Conservation (phyloP, 30 jellyfish, hydroid and myxozoan species). For the Sanderia malayensis region DNA sequence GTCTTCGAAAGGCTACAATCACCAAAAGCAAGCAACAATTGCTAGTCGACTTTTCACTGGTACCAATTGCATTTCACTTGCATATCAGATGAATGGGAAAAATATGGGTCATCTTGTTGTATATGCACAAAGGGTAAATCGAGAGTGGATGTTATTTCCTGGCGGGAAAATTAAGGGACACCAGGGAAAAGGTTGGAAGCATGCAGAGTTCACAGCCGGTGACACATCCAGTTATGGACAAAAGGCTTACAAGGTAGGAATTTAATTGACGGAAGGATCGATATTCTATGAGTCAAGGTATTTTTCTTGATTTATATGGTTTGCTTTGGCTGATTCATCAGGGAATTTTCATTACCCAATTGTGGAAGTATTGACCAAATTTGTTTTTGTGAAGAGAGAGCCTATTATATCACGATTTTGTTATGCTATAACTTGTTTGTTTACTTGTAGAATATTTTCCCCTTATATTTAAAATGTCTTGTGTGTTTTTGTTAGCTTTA, state of each 20-base stretch:
- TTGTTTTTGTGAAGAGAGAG: too few species aligned
- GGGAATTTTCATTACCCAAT: background rate
- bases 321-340: background rate
- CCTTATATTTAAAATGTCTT: too few species aligned
- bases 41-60: constrained; percentile 44
- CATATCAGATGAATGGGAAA: constrained; percentile 70
- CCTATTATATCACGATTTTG: too few species aligned
- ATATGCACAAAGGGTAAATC: constrained; percentile 2
- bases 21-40: constrained; percentile 37
- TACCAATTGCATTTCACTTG: constrained; percentile 58
- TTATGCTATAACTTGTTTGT: too few species aligned
- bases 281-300: constrained; percentile 8
- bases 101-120: constrained; percentile 53
- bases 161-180: constrained; percentile 40
- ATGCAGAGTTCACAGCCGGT: constrained; percentile 27
- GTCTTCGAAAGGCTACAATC: constrained; percentile 7
- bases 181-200: constrained; percentile 77
- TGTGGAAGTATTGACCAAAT: too few species aligned
- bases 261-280: too few species aligned
- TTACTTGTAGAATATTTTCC: background rate
- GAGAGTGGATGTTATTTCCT: constrained; percentile 11
- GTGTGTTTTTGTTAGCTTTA: constrained; percentile 24
- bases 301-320: constrained; percentile 12
- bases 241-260: too few species aligned
- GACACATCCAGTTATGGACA: background rate